Conservation (phyloP, 1,140 invertebrate genomes). For the Linepithema humile region DNA sequence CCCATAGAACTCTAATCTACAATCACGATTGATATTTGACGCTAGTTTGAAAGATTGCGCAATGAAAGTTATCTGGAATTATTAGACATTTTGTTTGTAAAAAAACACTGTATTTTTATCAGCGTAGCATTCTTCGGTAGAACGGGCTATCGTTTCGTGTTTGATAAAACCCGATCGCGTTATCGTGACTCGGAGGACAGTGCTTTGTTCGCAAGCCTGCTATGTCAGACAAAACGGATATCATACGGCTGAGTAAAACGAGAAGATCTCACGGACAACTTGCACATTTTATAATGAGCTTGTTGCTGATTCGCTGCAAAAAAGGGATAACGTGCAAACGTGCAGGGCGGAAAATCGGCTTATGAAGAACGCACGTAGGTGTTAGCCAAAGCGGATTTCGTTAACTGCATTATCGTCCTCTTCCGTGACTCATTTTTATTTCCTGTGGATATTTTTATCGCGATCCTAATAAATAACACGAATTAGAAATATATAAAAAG, state of each 20-base stretch:
- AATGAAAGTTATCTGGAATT: not conserved
- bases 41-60: not conserved
- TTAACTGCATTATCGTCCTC: slow-evolving; percentile 32
- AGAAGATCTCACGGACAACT: slow-evolving; percentile 47
- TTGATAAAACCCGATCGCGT: slow-evolving; percentile 40
- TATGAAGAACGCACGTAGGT: not conserved
- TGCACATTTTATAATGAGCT: slow-evolving; percentile 53
- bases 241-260: slow-evolving; percentile 40
- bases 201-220: slow-evolving; percentile 47
- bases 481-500: not conserved
- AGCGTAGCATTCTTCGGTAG: not conserved
- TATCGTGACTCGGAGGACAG: slow-evolving; percentile 33
- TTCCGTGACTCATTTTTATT: slow-evolving; percentile 30
- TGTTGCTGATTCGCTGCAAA: slow-evolving; percentile 38
- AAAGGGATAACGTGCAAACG: not conserved
- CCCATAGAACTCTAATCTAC: too few species aligned
- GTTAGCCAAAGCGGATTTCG: slow-evolving; percentile 15
- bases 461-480: not conserved
- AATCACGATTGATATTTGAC: not conserved
- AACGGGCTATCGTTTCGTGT: slow-evolving; percentile 13
- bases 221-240: slow-evolving; percentile 44
- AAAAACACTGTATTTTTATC: not conserved
- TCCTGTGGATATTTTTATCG: not conserved
- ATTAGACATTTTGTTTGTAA: not conserved
- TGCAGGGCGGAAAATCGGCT: slow-evolving; percentile 14